Base-by-base conservation (phyloP, 2,797 vertebrate genomes). In the Sebastes goodei region DNA sequence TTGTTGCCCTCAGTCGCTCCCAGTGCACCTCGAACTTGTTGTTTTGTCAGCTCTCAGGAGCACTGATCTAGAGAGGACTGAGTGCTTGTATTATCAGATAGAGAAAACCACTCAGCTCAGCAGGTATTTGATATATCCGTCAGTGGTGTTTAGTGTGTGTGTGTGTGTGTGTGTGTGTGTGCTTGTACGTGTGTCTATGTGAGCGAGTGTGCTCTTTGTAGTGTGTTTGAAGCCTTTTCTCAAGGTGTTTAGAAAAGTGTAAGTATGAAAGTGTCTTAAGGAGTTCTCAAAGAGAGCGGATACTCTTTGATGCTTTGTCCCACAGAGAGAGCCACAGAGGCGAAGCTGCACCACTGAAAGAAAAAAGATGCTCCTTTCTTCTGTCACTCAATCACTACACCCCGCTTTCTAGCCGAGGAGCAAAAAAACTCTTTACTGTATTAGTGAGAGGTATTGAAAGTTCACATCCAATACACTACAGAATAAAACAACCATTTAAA, bases 261-360 rank as follows among this genome's bases (percentile, higher is more conserved):
- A 79, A 86, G 85, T 81, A 86, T 83, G 83, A 89, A 91, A 88
- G 86, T 85, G 82, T 92, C 87, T 88, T 82, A 80, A 89, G 85
- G 89, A 90, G 85, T 86, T 85, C 85, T 92, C 91, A 93, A 94
- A 94, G 93, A 81, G 56, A 89, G 83, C 73, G 57, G 90, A 84
- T 82, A 72, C 80, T 71, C 87, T 94, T 93, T 94, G 92, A 94
- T 91, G 89, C 86, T 75, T 83, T 78, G 91, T 92, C 92, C 93
- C 90, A 86, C 81, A 78, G 91, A 91, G 89, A 84, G 86, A 82
- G 87, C 81, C 86, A 82, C 86, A 80, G 83, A 89, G 76, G 82
- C 75, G 60, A n/a, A 73, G 76, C 87, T 76, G 82, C 86, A 74
- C 84, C 82, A 84, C 83, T 90, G 81, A 89, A 82, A 84, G 74